A percentile compares a stretch with the other conserved stretches of the same genome.
Evolutionary conservation across 1,140 invertebrate genomes (phyloP).

Genomic region (Caligus rogercresseyi): DNA sequence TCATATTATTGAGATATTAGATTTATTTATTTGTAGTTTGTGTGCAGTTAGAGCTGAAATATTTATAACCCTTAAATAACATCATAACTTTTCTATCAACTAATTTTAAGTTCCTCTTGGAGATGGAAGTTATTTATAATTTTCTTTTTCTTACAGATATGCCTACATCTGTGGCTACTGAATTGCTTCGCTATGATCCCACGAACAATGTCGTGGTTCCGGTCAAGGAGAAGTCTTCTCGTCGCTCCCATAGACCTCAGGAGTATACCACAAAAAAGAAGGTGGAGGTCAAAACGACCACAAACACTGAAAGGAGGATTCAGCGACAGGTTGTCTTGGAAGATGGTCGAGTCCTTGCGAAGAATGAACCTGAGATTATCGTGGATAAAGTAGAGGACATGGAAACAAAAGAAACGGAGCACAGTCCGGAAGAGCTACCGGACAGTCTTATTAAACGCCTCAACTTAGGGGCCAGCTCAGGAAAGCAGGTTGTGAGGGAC

Average conservation of each 20-base stretch:
- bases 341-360: conserved; percentile 68
- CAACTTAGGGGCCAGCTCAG: not conserved
- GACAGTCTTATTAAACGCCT: not conserved
- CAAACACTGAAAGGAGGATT: conserved; percentile 69
- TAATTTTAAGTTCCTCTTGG: too few species aligned
- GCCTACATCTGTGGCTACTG: too few species aligned
- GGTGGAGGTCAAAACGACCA: conserved; percentile 38
- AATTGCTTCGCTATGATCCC: not conserved
- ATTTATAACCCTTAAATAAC: too few species aligned
- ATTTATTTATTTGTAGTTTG: too few species aligned
- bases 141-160: too few species aligned
- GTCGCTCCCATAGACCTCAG: not conserved
- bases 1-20: too few species aligned
- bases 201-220: not conserved
- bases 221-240: not conserved
- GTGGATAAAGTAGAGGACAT: conserved; percentile 73
- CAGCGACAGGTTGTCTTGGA: conserved; percentile 70
- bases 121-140: too few species aligned
- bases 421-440: not conserved
- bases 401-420: conserved; percentile 24
- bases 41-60: too few species aligned
- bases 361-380: conserved; percentile 68
- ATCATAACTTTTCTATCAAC: too few species aligned
- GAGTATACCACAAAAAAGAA: conserved; percentile 14
- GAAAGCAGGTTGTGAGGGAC: not conserved